phyloP scores from a whole-genome alignment of 2,888 invertebrate genomes.

The Argyra leucocephala region DNA sequence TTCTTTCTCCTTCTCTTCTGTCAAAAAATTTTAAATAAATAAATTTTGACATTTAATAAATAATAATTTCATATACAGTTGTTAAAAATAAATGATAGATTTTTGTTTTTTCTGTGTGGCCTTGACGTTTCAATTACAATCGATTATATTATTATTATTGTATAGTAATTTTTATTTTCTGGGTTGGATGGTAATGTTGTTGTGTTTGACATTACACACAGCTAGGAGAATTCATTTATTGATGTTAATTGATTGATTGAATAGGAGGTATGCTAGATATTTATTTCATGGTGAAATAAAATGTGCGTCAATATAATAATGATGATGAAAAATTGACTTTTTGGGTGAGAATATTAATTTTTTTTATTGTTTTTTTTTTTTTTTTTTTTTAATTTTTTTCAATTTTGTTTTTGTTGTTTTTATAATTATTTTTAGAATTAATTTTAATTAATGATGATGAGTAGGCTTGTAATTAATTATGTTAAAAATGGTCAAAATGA shows the following conservation, averaged over 20 bases:
- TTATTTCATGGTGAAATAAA: not conserved
- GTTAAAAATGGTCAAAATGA: too few species aligned
- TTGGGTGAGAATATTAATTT: too few species aligned
- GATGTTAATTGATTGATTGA: not conserved
- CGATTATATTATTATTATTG: not conserved
- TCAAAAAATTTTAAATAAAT: not conserved
- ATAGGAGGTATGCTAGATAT: not conserved
- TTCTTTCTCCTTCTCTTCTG: not conserved
- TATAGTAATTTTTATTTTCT: not conserved
- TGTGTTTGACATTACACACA: not conserved
- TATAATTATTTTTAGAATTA: too few species aligned
- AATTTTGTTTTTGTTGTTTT: too few species aligned
- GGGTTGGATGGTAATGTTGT: not conserved
- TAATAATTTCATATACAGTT: not conserved
- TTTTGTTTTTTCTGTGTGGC: not conserved
- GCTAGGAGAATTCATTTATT: not conserved
- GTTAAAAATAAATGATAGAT: too few species aligned
- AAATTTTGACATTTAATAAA: not conserved
- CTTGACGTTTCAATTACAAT: slow-evolving; percentile 3
- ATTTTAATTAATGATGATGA: not conserved
- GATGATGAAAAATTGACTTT: not conserved
- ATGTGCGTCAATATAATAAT: not conserved
- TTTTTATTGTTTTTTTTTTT: too few species aligned
- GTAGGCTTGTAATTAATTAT: too few species aligned
- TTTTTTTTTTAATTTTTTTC: too few species aligned